A percentile compares a stretch with the other conserved stretches of the same genome.
Conservation (phyloP, 2,797 vertebrate genomes). For the Alectoris magna region DNA sequence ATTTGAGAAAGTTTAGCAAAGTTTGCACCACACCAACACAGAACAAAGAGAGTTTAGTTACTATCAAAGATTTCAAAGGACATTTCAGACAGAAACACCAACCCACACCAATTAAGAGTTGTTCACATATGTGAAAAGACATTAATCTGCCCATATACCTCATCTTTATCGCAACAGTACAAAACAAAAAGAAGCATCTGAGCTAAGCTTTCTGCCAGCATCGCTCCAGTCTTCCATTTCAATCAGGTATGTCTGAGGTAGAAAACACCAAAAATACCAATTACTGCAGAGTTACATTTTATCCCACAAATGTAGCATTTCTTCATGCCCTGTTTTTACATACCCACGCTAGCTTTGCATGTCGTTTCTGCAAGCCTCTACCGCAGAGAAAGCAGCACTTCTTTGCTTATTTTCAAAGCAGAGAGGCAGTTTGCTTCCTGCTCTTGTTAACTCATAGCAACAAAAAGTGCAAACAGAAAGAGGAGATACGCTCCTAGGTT, state of each 20-base stretch:
- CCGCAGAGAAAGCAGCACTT: background rate
- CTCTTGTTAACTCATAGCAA: conserved; percentile 45
- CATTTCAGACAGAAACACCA: background rate
- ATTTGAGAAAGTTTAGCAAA: background rate
- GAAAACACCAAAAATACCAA: background rate
- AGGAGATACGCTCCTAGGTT: background rate
- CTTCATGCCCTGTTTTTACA: background rate
- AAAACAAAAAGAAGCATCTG: background rate
- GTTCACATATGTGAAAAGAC: background rate
- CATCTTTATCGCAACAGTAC: background rate
- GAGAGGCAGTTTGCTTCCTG: conserved; percentile 42
- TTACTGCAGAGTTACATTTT: background rate
- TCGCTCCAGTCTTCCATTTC: background rate
- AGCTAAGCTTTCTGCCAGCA: background rate
- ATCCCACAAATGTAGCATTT: background rate
- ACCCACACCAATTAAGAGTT: background rate
- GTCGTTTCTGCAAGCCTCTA: background rate
- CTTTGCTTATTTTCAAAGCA: conserved; percentile 45
- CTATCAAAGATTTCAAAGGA: background rate
- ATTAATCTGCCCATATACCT: background rate
- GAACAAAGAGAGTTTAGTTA: background rate
- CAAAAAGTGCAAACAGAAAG: conserved; percentile 39
- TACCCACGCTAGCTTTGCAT: background rate
- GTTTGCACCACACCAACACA: background rate
- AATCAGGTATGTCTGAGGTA: background rate